A percentile compares a stretch with the other conserved stretches of the same genome.
These are phyloP conservation scores for Hemibagrus guttatus DNA, from an alignment of 2,797 vertebrate genomes.

Conservation along the genomic window DNA sequence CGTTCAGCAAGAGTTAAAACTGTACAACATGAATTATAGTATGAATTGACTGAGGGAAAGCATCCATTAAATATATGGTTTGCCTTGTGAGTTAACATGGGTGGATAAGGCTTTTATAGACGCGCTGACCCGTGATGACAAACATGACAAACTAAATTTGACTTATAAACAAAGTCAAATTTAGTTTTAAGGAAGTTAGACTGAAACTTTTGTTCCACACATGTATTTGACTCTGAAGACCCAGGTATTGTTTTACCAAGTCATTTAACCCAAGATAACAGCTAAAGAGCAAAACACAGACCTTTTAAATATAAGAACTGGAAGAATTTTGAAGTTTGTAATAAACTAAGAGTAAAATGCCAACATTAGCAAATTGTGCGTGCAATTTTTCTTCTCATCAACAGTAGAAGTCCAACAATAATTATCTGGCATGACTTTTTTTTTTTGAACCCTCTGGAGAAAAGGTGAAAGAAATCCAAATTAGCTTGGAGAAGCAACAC, in stretches of 20 bases:
- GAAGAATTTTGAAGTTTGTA: not conserved
- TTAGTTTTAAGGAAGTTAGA: not conserved
- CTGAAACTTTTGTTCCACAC: too few species aligned
- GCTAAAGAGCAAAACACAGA: not conserved
- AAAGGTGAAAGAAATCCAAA: not conserved
- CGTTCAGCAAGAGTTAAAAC: not conserved
- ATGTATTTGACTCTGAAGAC: not conserved
- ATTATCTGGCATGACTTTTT: not conserved
- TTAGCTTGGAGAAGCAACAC: slow-evolving; percentile 3
- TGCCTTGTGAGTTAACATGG: not conserved
- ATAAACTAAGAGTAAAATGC: not conserved
- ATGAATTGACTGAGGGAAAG: not conserved
- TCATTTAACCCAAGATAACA: not conserved
- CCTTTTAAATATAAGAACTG: not conserved
- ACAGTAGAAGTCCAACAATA: not conserved
- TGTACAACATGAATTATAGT: not conserved
- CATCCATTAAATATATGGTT: not conserved
- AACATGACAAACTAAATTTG: too few species aligned
- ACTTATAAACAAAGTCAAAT: not conserved
- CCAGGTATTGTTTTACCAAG: not conserved
- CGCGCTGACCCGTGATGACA: not conserved
- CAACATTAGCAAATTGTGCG: not conserved
- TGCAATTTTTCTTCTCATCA: not conserved
- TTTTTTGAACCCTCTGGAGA: not conserved
- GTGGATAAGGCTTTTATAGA: not conserved